phyloP scores from a whole-genome alignment of 2,113 vertebrate species.

The Larimichthys crocea region DNA sequence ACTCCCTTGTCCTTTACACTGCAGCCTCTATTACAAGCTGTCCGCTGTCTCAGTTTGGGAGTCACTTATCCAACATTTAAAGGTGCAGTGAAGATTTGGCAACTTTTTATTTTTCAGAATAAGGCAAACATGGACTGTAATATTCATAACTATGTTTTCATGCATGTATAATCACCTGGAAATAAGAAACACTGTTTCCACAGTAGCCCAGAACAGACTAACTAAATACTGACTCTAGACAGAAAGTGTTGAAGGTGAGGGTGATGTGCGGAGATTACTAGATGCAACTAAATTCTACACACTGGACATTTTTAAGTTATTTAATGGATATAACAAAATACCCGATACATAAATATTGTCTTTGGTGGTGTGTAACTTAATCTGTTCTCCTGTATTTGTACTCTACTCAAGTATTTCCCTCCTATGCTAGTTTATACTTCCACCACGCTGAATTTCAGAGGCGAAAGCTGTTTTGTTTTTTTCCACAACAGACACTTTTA shows the following conservation, averaged over 20 bases:
- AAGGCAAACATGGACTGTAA: no score
- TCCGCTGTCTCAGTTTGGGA: not conserved
- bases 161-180: no score
- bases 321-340: not conserved
- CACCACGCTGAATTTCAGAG: not conserved
- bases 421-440: not conserved
- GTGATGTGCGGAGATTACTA: no score
- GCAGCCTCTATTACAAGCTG: not conserved
- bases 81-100: not conserved
- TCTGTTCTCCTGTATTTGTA: not conserved
- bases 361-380: not conserved
- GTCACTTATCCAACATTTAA: not conserved
- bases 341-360: not conserved
- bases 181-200: no score
- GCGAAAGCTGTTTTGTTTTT: not conserved
- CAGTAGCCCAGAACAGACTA: no score
- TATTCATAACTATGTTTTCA: no score
- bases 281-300: no score
- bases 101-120: no score
- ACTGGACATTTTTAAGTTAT: no score
- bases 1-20: constrained; percentile 4
- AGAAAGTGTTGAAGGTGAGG: no score
- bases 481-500: no score
- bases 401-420: not conserved
- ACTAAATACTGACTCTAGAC: no score